Evolutionary conservation across 2,797 vertebrate species (phyloP).

Genomic region (Hydrolagus colliei): DNA sequence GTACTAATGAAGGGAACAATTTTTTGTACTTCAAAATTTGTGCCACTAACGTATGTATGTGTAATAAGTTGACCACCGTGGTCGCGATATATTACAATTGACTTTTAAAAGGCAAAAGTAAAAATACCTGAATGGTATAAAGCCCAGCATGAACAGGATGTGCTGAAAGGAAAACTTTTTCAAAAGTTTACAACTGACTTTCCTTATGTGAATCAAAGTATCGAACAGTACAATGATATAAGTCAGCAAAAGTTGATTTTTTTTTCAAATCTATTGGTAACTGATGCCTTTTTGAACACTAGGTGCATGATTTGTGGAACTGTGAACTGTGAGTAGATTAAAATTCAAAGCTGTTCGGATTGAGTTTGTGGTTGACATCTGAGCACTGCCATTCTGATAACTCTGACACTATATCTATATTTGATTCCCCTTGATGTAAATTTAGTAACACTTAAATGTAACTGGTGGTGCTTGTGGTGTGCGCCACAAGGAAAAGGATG

Average conservation of each 20-base stretch:
- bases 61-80: conserved; percentile 21
- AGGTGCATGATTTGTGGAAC: conserved; percentile 84
- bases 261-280: conserved; percentile 46
- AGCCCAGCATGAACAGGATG: not conserved
- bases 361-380: conserved; percentile 38
- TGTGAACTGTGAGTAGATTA: conserved; percentile 85
- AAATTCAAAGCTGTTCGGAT: conserved; percentile 74
- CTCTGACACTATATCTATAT: conserved; percentile 38
- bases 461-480: conserved; percentile 30
- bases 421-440: conserved; percentile 36
- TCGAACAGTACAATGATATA: conserved; percentile 40
- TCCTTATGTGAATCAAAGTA: conserved; percentile 60
- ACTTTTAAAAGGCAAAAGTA: conserved; percentile 20
- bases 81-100: conserved; percentile 13
- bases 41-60: conserved; percentile 30
- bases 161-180: not conserved
- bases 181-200: conserved; percentile 73
- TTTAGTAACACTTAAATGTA: conserved; percentile 35
- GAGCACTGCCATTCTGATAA: conserved; percentile 36
- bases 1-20: conserved; percentile 9
- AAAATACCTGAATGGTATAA: not conserved
- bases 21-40: conserved; percentile 24
- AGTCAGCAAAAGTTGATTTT: conserved; percentile 56
- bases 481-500: conserved; percentile 31
- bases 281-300: conserved; percentile 53